phyloP scores from a whole-genome alignment of 2,888 invertebrate species.

The Meloe dianella region DNA sequence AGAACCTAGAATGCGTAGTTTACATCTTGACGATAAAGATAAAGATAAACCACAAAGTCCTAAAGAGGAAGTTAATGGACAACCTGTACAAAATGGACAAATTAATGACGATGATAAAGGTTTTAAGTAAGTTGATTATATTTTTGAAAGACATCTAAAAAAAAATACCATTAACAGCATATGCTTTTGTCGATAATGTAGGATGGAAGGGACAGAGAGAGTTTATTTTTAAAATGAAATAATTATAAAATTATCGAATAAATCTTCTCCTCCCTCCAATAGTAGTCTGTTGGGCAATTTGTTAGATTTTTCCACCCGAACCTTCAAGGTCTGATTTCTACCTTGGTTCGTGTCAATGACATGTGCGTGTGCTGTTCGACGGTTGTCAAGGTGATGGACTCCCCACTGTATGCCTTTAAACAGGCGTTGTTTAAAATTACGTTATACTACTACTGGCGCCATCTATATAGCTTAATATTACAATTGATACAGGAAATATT shows the following conservation, averaged over 20 bases:
- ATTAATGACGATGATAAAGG: conserved; percentile 76
- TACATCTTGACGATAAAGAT: conserved; percentile 68
- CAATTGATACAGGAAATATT: neutral
- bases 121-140: conserved; percentile 76
- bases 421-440: conserved; percentile 18
- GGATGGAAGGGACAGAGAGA: neutral
- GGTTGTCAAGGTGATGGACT: conserved; percentile 56
- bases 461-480: conserved; percentile 31
- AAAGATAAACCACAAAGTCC: conserved; percentile 65
- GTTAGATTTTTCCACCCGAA: conserved; percentile 37
- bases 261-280: neutral
- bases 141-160: neutral
- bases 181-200: neutral
- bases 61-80: conserved; percentile 61
- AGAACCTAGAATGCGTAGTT: conserved; percentile 69
- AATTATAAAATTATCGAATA: neutral
- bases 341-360: conserved; percentile 62
- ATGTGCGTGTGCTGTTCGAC: conserved; percentile 52
- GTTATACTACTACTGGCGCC: conserved; percentile 30
- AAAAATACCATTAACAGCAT: too few species aligned
- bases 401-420: conserved; percentile 27
- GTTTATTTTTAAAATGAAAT: neutral
- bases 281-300: neutral
- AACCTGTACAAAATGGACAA: conserved; percentile 62
- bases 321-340: conserved; percentile 58